Percentiles rank a stretch among this genome's conserved stretches.
Evolutionary conservation across 2,888 invertebrate species (phyloP).

Genomic region (Brenthis hecate): DNA sequence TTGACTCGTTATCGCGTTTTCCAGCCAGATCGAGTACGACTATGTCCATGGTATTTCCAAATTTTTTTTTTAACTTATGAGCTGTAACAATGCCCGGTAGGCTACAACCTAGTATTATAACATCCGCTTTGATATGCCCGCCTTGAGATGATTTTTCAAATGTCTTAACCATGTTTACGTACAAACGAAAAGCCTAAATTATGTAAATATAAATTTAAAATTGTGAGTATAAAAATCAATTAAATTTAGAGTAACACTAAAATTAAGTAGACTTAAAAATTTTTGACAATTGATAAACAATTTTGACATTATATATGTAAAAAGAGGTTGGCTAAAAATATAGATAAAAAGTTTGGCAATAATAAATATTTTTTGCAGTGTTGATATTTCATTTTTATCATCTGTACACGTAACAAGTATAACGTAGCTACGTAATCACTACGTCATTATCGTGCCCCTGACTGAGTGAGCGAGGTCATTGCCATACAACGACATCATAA

Average conservation of each 20-base stretch:
- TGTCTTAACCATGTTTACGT: constrained; percentile 12
- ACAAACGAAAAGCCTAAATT: not conserved
- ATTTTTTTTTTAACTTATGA: constrained; percentile 68
- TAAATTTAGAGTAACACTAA: not conserved
- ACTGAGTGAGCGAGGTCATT: constrained; percentile 42
- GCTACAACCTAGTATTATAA: constrained; percentile 72
- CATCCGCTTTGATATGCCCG: constrained; percentile 60
- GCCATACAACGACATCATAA: constrained; percentile 27
- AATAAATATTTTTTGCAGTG: constrained; percentile 8
- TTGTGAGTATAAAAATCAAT: constrained; percentile 22
- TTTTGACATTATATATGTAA: too few relatives aligned
- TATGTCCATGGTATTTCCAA: constrained; percentile 69
- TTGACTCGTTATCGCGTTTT: constrained; percentile 43
- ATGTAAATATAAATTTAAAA: constrained; percentile 29
- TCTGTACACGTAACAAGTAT: constrained; percentile 2
- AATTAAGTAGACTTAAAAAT: too few relatives aligned
- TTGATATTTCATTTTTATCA: not conserved
- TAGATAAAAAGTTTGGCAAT: constrained; percentile 13
- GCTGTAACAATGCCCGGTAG: constrained; percentile 73
- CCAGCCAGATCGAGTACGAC: constrained; percentile 63
- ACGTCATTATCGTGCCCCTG: constrained; percentile 42
- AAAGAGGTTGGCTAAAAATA: too few relatives aligned
- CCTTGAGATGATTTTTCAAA: constrained; percentile 8
- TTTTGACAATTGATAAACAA: too few relatives aligned
- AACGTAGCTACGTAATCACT: constrained; percentile 17